Evolutionary conservation across 2,113 vertebrate species (phyloP).

Genomic region (Microcebus murinus): DNA sequence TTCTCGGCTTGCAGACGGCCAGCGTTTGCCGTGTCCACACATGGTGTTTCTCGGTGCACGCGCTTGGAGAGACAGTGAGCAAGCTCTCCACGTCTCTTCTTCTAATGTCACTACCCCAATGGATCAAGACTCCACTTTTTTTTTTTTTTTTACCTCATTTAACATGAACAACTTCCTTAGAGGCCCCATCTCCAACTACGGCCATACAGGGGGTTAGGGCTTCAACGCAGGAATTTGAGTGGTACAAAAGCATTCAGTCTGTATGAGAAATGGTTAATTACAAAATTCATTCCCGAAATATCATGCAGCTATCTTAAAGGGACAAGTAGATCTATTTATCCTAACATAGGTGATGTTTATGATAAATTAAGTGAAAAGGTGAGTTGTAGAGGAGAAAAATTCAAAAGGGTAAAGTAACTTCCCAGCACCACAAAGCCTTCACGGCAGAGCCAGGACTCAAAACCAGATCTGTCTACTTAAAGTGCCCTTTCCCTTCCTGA

Average conservation of each 20-base stretch:
- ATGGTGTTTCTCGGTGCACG: not conserved
- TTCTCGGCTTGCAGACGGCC: not conserved
- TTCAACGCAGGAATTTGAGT: not conserved
- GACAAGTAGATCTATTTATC: not conserved
- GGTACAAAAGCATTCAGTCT: not conserved
- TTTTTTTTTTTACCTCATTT: not conserved
- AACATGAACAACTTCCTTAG: not conserved
- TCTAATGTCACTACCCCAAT: not conserved
- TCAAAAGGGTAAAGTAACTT: not conserved
- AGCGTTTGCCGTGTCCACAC: not conserved
- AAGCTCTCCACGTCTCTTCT: not conserved
- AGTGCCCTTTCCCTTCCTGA: not conserved
- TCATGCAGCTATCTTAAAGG: not conserved
- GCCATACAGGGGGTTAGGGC: not conserved
- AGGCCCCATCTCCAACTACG: not conserved
- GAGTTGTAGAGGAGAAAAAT: not conserved
- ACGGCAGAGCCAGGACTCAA: not conserved
- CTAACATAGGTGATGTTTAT: not conserved
- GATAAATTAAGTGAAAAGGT: not conserved
- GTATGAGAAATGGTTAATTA: not conserved
- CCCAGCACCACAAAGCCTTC: not conserved
- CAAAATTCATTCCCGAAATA: not conserved
- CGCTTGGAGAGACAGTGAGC: rapidly evolving
- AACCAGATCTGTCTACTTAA: not conserved
- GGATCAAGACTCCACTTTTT: not conserved